Evolutionary conservation across 2,888 invertebrate genomes (phyloP), one percentile per base, ranked within the genome.

Genomic region (Melipona bicolor): DNA sequence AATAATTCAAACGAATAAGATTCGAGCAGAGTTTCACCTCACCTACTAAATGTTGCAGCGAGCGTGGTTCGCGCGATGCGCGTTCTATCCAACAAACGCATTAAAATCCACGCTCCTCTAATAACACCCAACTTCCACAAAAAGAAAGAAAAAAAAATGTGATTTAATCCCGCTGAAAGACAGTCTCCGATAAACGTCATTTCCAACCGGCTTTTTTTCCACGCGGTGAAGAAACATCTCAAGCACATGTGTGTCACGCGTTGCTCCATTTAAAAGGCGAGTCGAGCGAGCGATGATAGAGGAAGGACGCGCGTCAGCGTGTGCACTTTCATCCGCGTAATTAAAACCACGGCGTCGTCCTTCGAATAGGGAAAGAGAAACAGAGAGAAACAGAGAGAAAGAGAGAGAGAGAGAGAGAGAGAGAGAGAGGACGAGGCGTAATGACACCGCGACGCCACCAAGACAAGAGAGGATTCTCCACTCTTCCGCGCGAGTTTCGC

Each of bases 281-380:
- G 83, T 27, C 67, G 52, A 67, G 59, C 24, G 50, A 71, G 61
- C 36, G 36, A 50, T 59, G 64, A 43, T 27, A 36, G 83, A 74
- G 79, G 76, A 70, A 72, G 77, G 70, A 81, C 78, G 73, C 85
- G 79, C 86, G 81, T 80, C 73, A 87, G 87, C 84, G 85, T 87
- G 85, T 89, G 91, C 92, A 93, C 92, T 93, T 93, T 93, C 92
- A 93, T 93, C 92, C 86, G 90, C 87, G 94, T 94, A 94, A 94
- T 94, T 94, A 94, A 93, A 94, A 93, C 90, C 92, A 91, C 92
- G 91, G 91, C 90, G 88, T 90, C 91, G 88, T 92, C 89, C 90
- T 92, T 91, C 86, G 90, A 77, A 75, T 36, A 69, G 88, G 83
- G 87, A 85, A n/a, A 15, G 15, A 13, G 15, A n/a, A 3, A 13